A percentile compares a stretch with the other conserved stretches of the same genome.
These are phyloP conservation scores for Lycocerus yunnanus DNA, from an alignment of 2,888 invertebrate species.

Conservation along the genomic window DNA sequence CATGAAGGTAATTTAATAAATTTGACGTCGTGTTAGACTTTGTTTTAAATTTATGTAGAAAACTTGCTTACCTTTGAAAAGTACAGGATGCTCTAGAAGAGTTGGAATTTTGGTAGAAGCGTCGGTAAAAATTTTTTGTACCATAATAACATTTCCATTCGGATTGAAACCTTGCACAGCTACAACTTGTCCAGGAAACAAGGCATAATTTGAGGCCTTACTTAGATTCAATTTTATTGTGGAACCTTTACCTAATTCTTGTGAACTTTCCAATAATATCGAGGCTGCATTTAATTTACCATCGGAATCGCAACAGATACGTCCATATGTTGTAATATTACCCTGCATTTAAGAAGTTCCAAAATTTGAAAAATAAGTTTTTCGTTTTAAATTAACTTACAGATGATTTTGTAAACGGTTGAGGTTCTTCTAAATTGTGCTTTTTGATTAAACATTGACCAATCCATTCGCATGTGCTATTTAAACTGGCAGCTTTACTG, in stretches of 20 bases:
- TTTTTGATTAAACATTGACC: conserved; percentile 46
- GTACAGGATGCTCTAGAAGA: background rate
- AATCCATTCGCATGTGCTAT: conserved; percentile 51
- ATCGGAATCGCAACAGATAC: conserved; percentile 76
- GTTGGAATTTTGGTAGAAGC: conserved; percentile 54
- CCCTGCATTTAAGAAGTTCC: conserved; percentile 27
- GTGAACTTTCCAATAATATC: conserved; percentile 69
- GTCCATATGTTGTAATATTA: conserved; percentile 62
- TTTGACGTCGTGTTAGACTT: background rate
- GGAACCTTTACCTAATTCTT: conserved; percentile 58
- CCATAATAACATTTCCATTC: conserved; percentile 69
- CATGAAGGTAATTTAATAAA: background rate
- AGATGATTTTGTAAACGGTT: conserved; percentile 14
- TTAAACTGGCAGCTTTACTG: conserved; percentile 54
- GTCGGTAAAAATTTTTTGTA: conserved; percentile 67
- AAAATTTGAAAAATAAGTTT: background rate
- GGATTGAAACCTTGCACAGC: conserved; percentile 75
- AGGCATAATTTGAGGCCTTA: conserved; percentile 63
- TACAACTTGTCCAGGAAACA: conserved; percentile 82
- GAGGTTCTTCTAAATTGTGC: conserved; percentile 42
- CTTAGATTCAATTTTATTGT: conserved; percentile 56
- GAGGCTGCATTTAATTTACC: conserved; percentile 73
- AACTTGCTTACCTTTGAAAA: conserved; percentile 7
- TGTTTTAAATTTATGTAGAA: background rate
- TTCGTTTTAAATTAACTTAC: conserved; percentile 14